Conservation (phyloP, 2,113 vertebrate genomes). For the Vulpes lagopus region DNA sequence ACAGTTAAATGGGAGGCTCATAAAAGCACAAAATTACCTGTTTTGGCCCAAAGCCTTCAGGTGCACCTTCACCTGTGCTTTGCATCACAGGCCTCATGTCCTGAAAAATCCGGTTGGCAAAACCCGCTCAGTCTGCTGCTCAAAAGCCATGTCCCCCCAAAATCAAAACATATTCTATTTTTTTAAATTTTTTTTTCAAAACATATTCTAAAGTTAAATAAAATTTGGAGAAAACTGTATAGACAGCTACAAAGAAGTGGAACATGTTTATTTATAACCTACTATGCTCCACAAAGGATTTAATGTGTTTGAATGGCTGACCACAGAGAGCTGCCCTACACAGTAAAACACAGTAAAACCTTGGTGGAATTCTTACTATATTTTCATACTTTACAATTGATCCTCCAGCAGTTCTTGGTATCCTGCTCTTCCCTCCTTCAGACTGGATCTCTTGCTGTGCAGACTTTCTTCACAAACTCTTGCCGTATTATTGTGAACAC, state of each 20-base stretch:
- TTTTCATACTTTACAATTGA: not conserved
- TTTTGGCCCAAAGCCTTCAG: not conserved
- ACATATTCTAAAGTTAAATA: not conserved
- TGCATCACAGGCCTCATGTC: not conserved
- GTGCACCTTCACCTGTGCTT: not conserved
- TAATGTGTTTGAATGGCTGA: not conserved
- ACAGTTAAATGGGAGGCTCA: not conserved
- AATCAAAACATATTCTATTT: not conserved
- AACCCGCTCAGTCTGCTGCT: not conserved
- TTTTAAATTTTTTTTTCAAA: not conserved
- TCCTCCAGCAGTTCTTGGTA: not conserved
- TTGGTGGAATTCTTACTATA: fast-evolving
- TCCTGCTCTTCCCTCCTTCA: not conserved
- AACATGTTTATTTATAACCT: not conserved
- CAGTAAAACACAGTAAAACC: not conserved
- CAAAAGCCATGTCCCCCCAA: slow-evolving; percentile 25
- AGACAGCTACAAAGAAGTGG: not conserved
- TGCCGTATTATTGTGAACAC: fast-evolving
- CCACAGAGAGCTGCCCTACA: not conserved
- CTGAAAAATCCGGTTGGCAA: not conserved
- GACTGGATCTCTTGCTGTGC: not conserved
- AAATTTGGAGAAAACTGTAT: not conserved
- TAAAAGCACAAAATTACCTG: not conserved
- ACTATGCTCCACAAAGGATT: not conserved
- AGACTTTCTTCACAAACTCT: not conserved